A percentile compares a stretch with the other conserved stretches of the same genome.
phyloP scores from a whole-genome alignment of 2,888 invertebrate species.

The Loripinus fragilis region DNA sequence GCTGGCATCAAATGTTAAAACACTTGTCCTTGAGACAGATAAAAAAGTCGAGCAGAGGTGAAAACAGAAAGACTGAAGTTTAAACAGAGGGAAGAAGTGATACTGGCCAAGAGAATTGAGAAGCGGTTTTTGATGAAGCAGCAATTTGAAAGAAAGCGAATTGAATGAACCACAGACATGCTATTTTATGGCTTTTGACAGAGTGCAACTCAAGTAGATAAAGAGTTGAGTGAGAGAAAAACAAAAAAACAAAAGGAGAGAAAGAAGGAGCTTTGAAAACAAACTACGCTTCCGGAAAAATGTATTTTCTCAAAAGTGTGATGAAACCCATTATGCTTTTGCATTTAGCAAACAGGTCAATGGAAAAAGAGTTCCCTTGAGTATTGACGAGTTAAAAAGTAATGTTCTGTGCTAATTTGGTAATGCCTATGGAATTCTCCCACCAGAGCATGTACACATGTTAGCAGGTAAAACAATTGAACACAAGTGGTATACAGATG shows the following conservation, averaged over 20 bases:
- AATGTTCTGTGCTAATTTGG: constrained; percentile 19
- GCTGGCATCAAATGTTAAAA: constrained; percentile 17
- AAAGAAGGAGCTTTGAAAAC: constrained; percentile 31
- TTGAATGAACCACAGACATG: constrained; percentile 31
- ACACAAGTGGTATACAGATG: constrained; percentile 21
- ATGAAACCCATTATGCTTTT: not conserved
- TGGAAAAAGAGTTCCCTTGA: not conserved
- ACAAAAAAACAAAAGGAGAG: constrained; percentile 13
- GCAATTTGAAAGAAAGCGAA: constrained; percentile 14
- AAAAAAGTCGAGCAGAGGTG: constrained; percentile 11
- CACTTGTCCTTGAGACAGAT: constrained; percentile 19
- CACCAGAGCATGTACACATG: constrained; percentile 5
- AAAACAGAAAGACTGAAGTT: constrained; percentile 8
- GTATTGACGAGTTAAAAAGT: constrained; percentile 21
- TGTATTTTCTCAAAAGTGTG: constrained; percentile 35
- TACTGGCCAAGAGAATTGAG: not conserved
- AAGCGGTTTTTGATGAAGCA: constrained; percentile 27
- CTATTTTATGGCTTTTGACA: constrained; percentile 31
- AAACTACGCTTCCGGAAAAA: constrained; percentile 33
- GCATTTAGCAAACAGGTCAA: not conserved
- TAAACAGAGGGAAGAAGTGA: constrained; percentile 19
- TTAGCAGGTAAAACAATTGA: constrained; percentile 22
- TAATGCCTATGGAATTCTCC: not conserved
- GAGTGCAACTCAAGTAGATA: constrained; percentile 16
- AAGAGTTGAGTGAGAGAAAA: constrained; percentile 3